A percentile compares a stretch with the other conserved stretches of the same genome.
Conservation (phyloP, 2,797 vertebrate species). For the Enoplosus armatus region DNA sequence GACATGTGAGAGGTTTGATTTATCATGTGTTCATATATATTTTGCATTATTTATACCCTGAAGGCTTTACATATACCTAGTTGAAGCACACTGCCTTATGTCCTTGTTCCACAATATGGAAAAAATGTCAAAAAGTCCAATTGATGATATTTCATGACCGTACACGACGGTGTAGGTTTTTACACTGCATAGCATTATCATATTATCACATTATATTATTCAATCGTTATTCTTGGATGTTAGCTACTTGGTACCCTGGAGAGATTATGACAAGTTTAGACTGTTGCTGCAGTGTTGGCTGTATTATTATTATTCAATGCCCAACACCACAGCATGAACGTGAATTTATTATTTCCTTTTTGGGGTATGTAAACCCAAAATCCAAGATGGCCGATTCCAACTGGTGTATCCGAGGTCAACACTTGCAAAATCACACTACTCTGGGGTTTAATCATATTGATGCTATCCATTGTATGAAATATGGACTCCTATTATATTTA, state of each 20-base stretch:
- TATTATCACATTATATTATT: not conserved
- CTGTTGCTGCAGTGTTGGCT: conserved; percentile 28
- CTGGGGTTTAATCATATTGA: not conserved
- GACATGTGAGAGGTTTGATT: conserved; percentile 28
- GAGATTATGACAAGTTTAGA: conserved; percentile 42
- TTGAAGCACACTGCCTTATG: not conserved
- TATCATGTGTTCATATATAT: conserved; percentile 20
- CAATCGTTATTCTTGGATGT: conserved; percentile 16
- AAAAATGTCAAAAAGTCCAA: not conserved
- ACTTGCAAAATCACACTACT: not conserved
- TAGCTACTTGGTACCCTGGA: not conserved
- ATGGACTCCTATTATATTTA: conserved; percentile 14
- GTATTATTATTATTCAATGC: conserved; percentile 27
- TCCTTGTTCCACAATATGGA: not conserved
- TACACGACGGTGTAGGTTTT: not conserved
- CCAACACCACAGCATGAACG: conserved; percentile 5
- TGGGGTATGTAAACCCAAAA: not conserved
- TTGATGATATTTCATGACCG: not conserved
- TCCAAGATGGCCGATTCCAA: no score
- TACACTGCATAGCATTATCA: not conserved
- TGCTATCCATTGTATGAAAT: not conserved
- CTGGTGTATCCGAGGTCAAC: not conserved
- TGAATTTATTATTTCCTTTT: not conserved
- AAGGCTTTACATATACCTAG: conserved; percentile 3
- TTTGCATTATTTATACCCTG: conserved; percentile 17